phyloP scores from a whole-genome alignment of 2,888 invertebrate genomes.

The Platycnemis pennipes region DNA sequence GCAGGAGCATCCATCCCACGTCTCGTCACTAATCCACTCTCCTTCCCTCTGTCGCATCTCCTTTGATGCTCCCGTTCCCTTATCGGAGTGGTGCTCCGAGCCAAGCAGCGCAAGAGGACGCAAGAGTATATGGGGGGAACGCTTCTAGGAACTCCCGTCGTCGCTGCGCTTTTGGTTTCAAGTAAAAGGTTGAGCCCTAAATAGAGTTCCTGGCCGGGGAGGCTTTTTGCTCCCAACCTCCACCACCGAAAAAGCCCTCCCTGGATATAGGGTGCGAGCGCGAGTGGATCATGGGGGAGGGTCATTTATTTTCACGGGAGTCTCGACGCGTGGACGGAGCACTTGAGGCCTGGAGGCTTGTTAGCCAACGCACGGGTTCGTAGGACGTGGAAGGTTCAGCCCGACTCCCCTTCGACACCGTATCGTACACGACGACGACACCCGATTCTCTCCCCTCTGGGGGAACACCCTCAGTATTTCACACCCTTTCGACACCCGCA shows the following conservation, averaged over 20 bases:
- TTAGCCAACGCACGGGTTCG: too few species aligned
- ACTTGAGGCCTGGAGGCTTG: too few species aligned
- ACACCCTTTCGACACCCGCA: background rate
- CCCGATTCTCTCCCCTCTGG: background rate
- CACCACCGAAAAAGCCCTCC: background rate
- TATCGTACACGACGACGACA: background rate
- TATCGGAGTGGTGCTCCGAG: constrained; percentile 35
- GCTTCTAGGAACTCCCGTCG: background rate
- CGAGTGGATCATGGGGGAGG: background rate
- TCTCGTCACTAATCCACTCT: background rate
- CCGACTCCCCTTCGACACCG: background rate
- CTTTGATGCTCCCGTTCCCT: background rate
- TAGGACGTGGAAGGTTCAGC: background rate
- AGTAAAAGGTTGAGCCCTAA: background rate
- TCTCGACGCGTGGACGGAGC: too few species aligned
- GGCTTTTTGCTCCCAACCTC: background rate
- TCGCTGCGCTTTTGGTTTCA: background rate
- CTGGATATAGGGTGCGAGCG: background rate
- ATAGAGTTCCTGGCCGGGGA: background rate
- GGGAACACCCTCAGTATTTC: background rate
- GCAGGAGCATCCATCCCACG: background rate
- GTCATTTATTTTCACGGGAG: too few species aligned
- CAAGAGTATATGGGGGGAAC: too few species aligned
- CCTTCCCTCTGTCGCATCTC: background rate
- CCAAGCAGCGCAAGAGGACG: background rate